Evolutionary conservation across 2,888 invertebrate genomes (phyloP).

Genomic region (Lasiommata megera): DNA sequence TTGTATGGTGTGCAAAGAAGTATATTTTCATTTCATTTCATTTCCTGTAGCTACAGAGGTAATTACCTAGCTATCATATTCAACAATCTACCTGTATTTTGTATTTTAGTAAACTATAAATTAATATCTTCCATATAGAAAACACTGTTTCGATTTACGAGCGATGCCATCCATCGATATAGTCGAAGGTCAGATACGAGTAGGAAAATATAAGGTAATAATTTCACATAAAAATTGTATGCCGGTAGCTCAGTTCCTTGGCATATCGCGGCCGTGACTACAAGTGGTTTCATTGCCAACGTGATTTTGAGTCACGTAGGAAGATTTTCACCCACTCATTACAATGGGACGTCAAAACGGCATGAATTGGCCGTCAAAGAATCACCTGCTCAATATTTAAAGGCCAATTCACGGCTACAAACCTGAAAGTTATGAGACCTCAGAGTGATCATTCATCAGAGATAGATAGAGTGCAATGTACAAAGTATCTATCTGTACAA

Average conservation of each 20-base stretch:
- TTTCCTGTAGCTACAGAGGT: too few relatives aligned
- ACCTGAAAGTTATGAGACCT: too few relatives aligned
- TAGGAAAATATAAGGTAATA: background rate
- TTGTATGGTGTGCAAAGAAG: too few relatives aligned
- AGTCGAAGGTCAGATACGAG: background rate
- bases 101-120: background rate
- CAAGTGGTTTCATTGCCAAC: slow-evolving; percentile 27
- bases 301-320: slow-evolving; percentile 25
- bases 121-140: background rate
- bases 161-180: background rate
- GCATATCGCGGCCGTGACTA: slow-evolving; percentile 25
- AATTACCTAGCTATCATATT: too few relatives aligned
- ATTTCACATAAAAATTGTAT: slow-evolving; percentile 11
- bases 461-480: too few relatives aligned
- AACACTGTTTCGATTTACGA: background rate
- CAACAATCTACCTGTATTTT: too few relatives aligned
- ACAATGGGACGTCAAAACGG: slow-evolving; percentile 9
- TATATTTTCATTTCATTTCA: too few relatives aligned
- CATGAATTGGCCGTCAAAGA: background rate
- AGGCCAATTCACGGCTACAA: background rate
- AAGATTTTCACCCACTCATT: slow-evolving; percentile 18
- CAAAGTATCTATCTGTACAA: too few relatives aligned
- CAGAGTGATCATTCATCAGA: too few relatives aligned
- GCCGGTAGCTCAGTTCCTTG: slow-evolving; percentile 8
- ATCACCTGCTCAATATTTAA: background rate